phyloP scores from a whole-genome alignment of 1,140 invertebrate genomes.

The Brachionus paranguensis region DNA sequence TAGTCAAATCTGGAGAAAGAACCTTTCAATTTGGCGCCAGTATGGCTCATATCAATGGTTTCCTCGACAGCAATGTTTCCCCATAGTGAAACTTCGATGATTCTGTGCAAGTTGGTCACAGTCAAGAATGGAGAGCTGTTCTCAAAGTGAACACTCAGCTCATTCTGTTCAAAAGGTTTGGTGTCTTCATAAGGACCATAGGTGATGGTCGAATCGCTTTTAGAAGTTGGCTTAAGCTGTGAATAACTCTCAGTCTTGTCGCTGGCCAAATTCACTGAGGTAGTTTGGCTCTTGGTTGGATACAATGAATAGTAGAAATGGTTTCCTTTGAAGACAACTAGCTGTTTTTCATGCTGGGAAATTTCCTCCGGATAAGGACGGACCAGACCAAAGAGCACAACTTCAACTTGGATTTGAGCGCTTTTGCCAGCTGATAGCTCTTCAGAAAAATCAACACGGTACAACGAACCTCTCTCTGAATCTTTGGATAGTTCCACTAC shows the following conservation, averaged over 20 bases:
- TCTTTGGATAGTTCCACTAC: constrained; percentile 3
- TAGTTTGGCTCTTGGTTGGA: constrained; percentile 69
- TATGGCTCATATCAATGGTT: constrained; percentile 79
- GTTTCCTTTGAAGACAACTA: constrained; percentile 77
- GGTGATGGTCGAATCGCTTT: constrained; percentile 69
- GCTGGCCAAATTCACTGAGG: constrained; percentile 69
- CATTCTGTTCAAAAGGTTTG: constrained; percentile 60
- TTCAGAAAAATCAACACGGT: background rate
- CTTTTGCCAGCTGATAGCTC: background rate
- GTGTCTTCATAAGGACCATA: constrained; percentile 82
- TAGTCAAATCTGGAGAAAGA: constrained; percentile 93
- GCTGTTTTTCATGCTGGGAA: constrained; percentile 82
- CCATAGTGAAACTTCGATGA: constrained; percentile 96
- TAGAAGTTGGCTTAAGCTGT: constrained; percentile 75
- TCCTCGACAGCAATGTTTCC: constrained; percentile 97
- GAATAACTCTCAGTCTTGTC: constrained; percentile 73
- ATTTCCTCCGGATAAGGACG: constrained; percentile 77
- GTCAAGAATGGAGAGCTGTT: constrained; percentile 92
- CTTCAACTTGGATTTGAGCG: constrained; percentile 8
- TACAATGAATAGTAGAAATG: constrained; percentile 80
- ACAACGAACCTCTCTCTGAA: background rate
- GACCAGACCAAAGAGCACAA: constrained; percentile 68
- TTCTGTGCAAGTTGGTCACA: constrained; percentile 73
- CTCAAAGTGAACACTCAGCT: constrained; percentile 81
- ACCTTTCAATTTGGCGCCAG: constrained; percentile 83